phyloP scores from a whole-genome alignment of 2,888 invertebrate genomes.

The Plusia festucae region DNA sequence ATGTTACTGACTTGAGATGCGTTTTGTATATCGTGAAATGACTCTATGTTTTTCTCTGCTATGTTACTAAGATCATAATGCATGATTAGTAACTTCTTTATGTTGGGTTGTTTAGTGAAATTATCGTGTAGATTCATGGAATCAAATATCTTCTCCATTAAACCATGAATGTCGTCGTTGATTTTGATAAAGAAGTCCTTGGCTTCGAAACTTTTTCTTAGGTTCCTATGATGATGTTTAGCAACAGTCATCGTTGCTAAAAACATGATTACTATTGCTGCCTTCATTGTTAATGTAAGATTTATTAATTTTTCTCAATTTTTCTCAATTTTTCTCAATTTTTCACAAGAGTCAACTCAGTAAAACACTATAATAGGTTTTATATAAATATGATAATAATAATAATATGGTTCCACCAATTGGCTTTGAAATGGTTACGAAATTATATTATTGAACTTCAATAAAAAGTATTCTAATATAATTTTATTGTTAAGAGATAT shows the following conservation, averaged over 20 bases:
- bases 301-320: not conserved
- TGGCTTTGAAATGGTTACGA: not conserved
- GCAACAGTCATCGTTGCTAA: constrained; percentile 25
- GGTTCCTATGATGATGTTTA: constrained; percentile 35
- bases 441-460: constrained; percentile 5
- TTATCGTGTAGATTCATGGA: constrained; percentile 52
- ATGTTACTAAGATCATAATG: constrained; percentile 60
- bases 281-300: constrained; percentile 10
- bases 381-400: not conserved
- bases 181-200: constrained; percentile 51
- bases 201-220: constrained; percentile 32
- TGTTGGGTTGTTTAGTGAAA: constrained; percentile 46
- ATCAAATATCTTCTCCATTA: constrained; percentile 61
- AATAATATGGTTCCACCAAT: not conserved
- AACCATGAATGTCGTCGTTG: constrained; percentile 50
- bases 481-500: constrained; percentile 12
- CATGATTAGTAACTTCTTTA: constrained; percentile 54
- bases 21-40: constrained; percentile 51
- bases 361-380: not conserved
- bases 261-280: constrained; percentile 14
- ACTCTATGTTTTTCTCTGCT: constrained; percentile 49
- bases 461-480: too few species aligned
- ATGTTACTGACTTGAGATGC: constrained; percentile 12
- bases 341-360: not conserved
- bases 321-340: too few species aligned